phyloP scores from a whole-genome alignment of 2,888 invertebrate species.

The Trilocha varians region DNA sequence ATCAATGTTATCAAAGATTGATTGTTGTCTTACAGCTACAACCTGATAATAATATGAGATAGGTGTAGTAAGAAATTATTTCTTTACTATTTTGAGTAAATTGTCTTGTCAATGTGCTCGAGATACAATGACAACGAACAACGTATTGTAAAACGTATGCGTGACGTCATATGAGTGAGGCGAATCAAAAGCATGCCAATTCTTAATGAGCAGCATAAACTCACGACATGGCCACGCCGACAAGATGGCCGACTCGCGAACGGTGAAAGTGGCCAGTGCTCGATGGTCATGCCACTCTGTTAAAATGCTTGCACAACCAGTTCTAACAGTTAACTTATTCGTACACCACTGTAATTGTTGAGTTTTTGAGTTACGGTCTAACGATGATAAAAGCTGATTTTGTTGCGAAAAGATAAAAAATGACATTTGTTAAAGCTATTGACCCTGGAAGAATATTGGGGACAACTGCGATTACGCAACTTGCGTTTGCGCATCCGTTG shows the following conservation, averaged over 20 bases:
- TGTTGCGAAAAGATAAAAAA: not conserved
- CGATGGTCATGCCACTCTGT: constrained; percentile 33
- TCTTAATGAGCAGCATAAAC: constrained; percentile 38
- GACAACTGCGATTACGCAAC: constrained; percentile 20
- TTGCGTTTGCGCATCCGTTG: constrained; percentile 18
- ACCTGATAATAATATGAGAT: too few relatives aligned
- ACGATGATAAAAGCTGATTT: not conserved
- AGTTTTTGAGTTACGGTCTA: not conserved
- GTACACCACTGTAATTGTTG: not conserved
- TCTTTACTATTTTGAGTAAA: too few relatives aligned
- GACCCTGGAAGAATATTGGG: constrained; percentile 25
- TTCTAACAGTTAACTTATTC: constrained; percentile 24
- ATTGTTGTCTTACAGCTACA: too few relatives aligned
- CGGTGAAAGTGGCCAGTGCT: constrained; percentile 62
- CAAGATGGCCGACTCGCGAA: constrained; percentile 65
- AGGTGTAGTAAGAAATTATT: too few relatives aligned
- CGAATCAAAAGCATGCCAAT: constrained; percentile 49
- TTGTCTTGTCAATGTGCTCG: too few relatives aligned
- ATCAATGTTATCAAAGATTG: too few relatives aligned
- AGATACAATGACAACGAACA: too few relatives aligned
- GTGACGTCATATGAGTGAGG: constrained; percentile 28
- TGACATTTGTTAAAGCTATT: constrained; percentile 14
- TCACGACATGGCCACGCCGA: constrained; percentile 39
- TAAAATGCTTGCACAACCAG: constrained; percentile 38
- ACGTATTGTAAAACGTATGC: constrained; percentile 4